Conservation (phyloP, 2,113 vertebrate genomes). For the Maccullochella peelii region DNA sequence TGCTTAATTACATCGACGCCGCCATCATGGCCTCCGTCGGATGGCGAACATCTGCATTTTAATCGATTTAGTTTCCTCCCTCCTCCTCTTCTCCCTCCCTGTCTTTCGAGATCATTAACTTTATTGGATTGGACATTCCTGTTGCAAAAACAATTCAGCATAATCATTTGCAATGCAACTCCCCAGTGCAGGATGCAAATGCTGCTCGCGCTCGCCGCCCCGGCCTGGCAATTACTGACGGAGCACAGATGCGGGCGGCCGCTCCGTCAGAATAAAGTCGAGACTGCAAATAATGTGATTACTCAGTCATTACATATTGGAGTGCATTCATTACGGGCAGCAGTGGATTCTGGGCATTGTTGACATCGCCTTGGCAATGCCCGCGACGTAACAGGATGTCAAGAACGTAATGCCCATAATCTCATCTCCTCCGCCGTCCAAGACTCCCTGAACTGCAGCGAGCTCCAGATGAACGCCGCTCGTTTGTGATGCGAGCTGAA, state of each 20-base stretch:
- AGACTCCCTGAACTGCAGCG: conserved; percentile 52
- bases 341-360: conserved; percentile 74
- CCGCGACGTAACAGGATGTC: conserved; percentile 68
- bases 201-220: conserved; percentile 57
- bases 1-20: conserved; percentile 60
- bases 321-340: conserved; percentile 81
- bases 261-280: conserved; percentile 74
- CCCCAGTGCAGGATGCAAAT: conserved; percentile 79
- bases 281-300: conserved; percentile 83
- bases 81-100: conserved; percentile 42
- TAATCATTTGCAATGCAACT: conserved; percentile 79
- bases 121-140: conserved; percentile 84
- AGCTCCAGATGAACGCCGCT: conserved; percentile 56
- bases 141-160: conserved; percentile 85
- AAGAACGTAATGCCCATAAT: conserved; percentile 70
- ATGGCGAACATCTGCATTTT: conserved; percentile 80
- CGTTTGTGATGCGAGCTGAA: conserved; percentile 25
- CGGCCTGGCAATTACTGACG: conserved; percentile 79
- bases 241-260: conserved; percentile 78
- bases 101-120: conserved; percentile 85
- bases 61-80: conserved; percentile 71
- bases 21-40: conserved; percentile 31
- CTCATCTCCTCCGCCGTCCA: conserved; percentile 59
- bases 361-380: conserved; percentile 73
- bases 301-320: conserved; percentile 82